A percentile compares a stretch with the other conserved stretches of the same genome.
phyloP scores from a whole-genome alignment of 2,888 invertebrate species.

The Pachliopta kotzebuea region DNA sequence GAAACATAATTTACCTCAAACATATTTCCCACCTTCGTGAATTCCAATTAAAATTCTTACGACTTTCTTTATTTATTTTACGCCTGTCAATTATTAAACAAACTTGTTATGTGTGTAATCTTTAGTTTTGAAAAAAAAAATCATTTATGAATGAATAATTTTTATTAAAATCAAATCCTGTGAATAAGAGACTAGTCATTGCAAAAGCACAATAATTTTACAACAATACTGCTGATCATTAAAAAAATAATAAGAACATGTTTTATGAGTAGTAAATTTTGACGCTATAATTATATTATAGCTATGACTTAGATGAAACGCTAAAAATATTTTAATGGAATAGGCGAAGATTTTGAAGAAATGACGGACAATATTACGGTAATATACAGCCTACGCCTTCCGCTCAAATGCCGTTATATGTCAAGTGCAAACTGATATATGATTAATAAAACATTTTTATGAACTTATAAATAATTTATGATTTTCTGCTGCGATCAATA shows the following conservation, averaged over 20 bases:
- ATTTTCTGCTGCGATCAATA: too few species aligned
- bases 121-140: too few species aligned
- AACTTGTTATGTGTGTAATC: too few species aligned
- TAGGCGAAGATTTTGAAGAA: background rate
- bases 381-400: background rate
- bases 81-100: too few species aligned
- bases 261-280: background rate
- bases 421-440: background rate
- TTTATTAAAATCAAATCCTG: too few species aligned
- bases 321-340: background rate
- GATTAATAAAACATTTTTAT: background rate
- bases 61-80: too few species aligned
- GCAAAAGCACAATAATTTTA: background rate
- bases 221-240: background rate
- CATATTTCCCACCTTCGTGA: too few species aligned
- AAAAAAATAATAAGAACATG: background rate
- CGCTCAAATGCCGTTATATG: background rate
- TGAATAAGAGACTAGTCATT: too few species aligned
- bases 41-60: too few species aligned
- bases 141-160: too few species aligned
- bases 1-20: too few species aligned
- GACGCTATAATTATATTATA: background rate
- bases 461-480: background rate
- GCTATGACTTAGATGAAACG: background rate
- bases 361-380: background rate